Evolutionary conservation across 2,797 vertebrate genomes (phyloP), one percentile per base, ranked within the genome.

Genomic region (Vireo griseus): DNA sequence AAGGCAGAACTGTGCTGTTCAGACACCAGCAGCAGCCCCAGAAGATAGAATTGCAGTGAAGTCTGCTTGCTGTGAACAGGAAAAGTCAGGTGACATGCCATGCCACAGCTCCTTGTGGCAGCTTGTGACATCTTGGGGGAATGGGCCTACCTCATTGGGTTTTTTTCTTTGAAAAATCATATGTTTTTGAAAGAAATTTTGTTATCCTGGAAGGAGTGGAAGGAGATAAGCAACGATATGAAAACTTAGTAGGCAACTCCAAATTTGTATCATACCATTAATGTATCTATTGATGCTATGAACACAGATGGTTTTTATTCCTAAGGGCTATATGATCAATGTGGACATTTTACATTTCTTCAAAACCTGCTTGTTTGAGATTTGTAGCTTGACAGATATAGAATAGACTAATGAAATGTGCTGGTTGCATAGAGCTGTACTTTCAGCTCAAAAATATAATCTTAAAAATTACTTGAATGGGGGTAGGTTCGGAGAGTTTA

Each of bases 51-150:
- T 4, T 65, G 39, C n/a, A 39, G 50, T 21, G 47, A 35, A 10
- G 15, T 24, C 50, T 78, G 58, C 19, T 73, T 25, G 12, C 17
- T 9, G 3, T 6, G 14, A 40, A 18, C 0, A 1, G 45, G 16
- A 67, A n/a, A 51, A 28, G 13, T 0, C 0, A 15, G 13, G 25
- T 44, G 33, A 21, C 10, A 14, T 1, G 0, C 24, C 28, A 26
- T 13, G 10, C 9, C 51, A 33, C 1, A 3, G 59, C 29, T 71
- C 37, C 35, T 39, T 20, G 11, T 29, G 61, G 73, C n/a, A 68
- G 7, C 16, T 31, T 57, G 50, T 54, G 58, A 16, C 20, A 48
- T 25, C 31, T 51, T 25, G 1, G 4, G 2, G 37, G 16, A 90
- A 88, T 12, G 13, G 35, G 39, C 13, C 20, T 52, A 28, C 10